A percentile compares a stretch with the other conserved stretches of the same genome.
These are phyloP conservation scores for Drosophila navojoa DNA, from an alignment of 1,140 invertebrate genomes.

Conservation along the genomic window DNA sequence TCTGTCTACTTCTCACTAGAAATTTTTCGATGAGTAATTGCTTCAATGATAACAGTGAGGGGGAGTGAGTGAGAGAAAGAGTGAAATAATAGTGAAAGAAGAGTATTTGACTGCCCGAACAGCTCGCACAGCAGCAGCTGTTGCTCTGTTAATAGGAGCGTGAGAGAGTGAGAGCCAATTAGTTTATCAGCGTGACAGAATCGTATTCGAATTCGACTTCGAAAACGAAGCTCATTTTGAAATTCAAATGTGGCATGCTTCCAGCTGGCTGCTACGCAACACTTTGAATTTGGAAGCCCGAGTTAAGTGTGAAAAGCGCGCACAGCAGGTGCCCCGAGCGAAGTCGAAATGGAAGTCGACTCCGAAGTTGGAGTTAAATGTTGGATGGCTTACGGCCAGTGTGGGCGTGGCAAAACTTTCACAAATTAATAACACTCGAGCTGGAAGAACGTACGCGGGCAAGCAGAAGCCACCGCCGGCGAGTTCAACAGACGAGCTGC, in stretches of 20 bases:
- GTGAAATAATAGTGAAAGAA: not conserved
- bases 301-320: slow-evolving; percentile 13
- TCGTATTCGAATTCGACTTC: slow-evolving; percentile 34
- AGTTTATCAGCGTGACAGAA: slow-evolving; percentile 75
- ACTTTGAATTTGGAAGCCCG: slow-evolving; percentile 40
- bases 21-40: slow-evolving; percentile 42
- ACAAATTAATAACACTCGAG: slow-evolving; percentile 75
- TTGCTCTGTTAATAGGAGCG: slow-evolving; percentile 60
- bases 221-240: slow-evolving; percentile 49
- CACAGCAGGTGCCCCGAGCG: slow-evolving; percentile 48
- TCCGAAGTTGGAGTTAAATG: not conserved
- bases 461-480: slow-evolving; percentile 26
- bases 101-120: slow-evolving; percentile 29
- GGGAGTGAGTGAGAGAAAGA: not conserved
- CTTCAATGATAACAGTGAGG: not conserved
- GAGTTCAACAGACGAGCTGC: slow-evolving; percentile 63
- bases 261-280: slow-evolving; percentile 40
- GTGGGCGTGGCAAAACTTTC: slow-evolving; percentile 75
- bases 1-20: slow-evolving; percentile 26
- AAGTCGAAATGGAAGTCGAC: not conserved
- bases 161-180: slow-evolving; percentile 60
- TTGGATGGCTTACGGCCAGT: slow-evolving; percentile 6
- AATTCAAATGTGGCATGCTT: slow-evolving; percentile 72
- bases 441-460: slow-evolving; percentile 22
- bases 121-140: slow-evolving; percentile 10